Base-by-base conservation (phyloP, 2,888 invertebrate species). In the Pterostichus madidus region DNA sequence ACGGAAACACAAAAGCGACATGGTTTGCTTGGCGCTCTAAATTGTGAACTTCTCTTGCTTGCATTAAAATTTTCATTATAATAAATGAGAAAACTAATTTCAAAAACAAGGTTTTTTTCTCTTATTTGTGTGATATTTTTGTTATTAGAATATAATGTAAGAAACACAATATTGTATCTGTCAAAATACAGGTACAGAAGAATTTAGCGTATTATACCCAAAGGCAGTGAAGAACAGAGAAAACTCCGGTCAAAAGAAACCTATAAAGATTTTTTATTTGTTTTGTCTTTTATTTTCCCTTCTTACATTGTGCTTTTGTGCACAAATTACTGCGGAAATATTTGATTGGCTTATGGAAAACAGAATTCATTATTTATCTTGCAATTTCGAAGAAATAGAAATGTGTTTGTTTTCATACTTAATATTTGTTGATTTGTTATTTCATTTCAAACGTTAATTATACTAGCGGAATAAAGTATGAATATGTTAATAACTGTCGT, bases 1-100 rank as follows among this genome's bases (percentile, higher is more conserved):
- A 39, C 52, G 75, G 46, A 75, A 75, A 75, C 52, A 80, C 52
- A 80, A 71, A 80, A 17, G 53, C 49, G 68, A 71, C 80, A 52
- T 17, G 24, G 49, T 13, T 46, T 24, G 44, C 24, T 75, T 75
- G 7, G 52, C 68, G 44, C 44, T 59, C 44, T 44, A 81, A 39
- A 81, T 75, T 81, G 75, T 46, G 24, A 53, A 35, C 53, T 75
- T 75, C 56, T 24, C 56, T 24, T 75, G 73, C 39, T 81, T 75
- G 75, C 53, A 73, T 81, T 81, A 81, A 73, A 81, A 75, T 81
- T 81, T 81, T 81, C 81, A 81, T 81, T 75, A 81, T 75, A 75
- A 81, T 81, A 81, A 75, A 81, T 17, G 81, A 81, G 73, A 17
- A 59, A 81, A 81, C 73, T 81, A 81, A 81, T 81, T 81, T 81